A percentile compares a stretch with the other conserved stretches of the same genome.
Conservation (phyloP, 2,113 vertebrate genomes). For the Garra rufa region DNA sequence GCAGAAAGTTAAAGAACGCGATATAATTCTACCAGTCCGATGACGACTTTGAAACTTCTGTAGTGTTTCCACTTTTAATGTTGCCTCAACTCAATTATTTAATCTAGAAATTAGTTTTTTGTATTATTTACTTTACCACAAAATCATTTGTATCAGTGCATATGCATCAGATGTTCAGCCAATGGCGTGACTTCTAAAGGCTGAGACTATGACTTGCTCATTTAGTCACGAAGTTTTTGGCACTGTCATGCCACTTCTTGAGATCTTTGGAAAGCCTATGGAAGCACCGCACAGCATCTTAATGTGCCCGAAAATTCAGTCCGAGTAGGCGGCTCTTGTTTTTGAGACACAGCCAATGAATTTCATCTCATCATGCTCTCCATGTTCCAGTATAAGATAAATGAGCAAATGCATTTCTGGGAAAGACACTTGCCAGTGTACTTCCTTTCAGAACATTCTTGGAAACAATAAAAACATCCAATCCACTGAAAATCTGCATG, state of each 20-base stretch:
- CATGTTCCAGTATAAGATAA: neutral
- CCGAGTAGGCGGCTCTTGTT: neutral
- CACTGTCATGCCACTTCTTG: neutral
- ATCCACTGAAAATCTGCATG: conserved; percentile 6
- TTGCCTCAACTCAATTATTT: too few species aligned
- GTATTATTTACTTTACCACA: too few species aligned
- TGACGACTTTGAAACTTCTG: too few species aligned
- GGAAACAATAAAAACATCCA: neutral
- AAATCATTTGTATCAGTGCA: too few species aligned
- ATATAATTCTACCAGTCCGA: too few species aligned
- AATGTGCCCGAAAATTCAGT: neutral
- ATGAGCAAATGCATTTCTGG: neutral
- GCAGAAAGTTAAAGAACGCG: too few species aligned
- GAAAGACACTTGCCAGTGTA: neutral
- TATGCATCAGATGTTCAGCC: too few species aligned
- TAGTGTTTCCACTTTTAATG: too few species aligned
- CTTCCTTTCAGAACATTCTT: neutral
- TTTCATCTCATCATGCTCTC: neutral
- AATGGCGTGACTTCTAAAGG: too few species aligned
- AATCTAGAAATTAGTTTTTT: too few species aligned
- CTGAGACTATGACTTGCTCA: neutral
- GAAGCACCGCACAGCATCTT: neutral
- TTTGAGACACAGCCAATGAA: neutral
- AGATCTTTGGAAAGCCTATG: neutral
- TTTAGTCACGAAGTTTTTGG: neutral